A percentile compares a stretch with the other conserved stretches of the same genome.
phyloP scores from a whole-genome alignment of 2,113 vertebrate species.

The Scalopus aquaticus region DNA sequence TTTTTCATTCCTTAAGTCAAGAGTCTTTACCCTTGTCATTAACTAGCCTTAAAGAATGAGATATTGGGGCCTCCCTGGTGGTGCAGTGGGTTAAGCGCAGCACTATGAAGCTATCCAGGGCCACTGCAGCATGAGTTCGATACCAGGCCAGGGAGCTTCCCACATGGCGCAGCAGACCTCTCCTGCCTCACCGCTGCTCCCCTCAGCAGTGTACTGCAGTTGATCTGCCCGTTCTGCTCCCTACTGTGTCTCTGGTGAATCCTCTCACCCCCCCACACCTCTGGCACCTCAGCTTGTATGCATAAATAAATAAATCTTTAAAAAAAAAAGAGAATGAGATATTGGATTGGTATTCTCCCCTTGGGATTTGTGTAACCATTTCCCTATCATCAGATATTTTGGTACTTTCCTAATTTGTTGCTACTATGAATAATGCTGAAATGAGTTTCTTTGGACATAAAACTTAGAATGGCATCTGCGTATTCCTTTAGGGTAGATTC shows the following conservation, averaged over 20 bases:
- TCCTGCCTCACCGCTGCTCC: too few species aligned
- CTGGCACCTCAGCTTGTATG: too few species aligned
- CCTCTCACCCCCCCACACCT: too few species aligned
- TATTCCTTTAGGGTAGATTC: not conserved
- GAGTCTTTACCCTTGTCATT: not conserved
- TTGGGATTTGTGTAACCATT: not conserved
- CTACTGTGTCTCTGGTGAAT: too few species aligned
- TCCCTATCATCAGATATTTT: not conserved
- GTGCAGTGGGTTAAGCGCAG: too few species aligned
- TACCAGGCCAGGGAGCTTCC: too few species aligned
- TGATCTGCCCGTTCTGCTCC: too few species aligned
- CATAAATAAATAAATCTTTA: too few species aligned
- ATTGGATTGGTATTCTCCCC: not conserved
- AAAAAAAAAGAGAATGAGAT: not conserved
- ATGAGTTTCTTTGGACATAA: not conserved
- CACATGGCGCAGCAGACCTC: too few species aligned
- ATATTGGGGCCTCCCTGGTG: not conserved
- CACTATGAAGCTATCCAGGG: too few species aligned
- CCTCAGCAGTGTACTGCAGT: too few species aligned
- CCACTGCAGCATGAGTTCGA: too few species aligned
- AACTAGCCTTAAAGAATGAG: not conserved
- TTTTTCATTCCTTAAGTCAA: not conserved
- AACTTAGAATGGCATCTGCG: not conserved
- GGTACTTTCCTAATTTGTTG: slow-evolving; percentile 4
- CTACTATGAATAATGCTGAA: slow-evolving; percentile 1